Conservation (phyloP, 2,113 vertebrate species). For the Neopipo cinnamomea region DNA sequence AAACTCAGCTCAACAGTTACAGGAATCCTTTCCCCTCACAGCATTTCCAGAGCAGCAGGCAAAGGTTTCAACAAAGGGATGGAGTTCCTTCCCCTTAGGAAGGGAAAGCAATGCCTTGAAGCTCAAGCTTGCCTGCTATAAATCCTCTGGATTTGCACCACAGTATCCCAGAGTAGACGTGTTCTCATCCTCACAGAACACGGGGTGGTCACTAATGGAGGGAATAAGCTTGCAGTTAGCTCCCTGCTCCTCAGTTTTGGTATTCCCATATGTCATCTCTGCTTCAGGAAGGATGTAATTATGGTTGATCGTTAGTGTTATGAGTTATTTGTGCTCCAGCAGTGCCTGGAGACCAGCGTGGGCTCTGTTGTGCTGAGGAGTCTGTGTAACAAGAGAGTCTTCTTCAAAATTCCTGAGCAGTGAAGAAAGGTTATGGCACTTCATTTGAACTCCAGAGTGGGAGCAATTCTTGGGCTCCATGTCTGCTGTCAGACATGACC, state of each 20-base stretch:
- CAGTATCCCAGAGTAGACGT: neutral
- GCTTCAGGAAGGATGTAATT: slow-evolving; percentile 53
- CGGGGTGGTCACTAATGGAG: neutral
- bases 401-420: slow-evolving; percentile 18
- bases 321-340: slow-evolving; percentile 21
- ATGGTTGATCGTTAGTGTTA: neutral
- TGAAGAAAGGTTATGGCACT: neutral
- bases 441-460: neutral
- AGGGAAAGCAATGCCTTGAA: neutral
- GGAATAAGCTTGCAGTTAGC: neutral
- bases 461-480: neutral
- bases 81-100: neutral
- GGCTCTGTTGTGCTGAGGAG: slow-evolving; percentile 2
- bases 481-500: neutral
- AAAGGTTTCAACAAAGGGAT: neutral
- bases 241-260: neutral
- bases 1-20: neutral
- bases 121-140: neutral
- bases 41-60: neutral
- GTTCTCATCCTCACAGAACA: neutral
- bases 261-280: slow-evolving; percentile 6
- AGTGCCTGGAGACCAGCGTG: slow-evolving; percentile 5
- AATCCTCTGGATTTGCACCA: neutral
- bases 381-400: neutral
- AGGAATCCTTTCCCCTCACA: neutral